Base-by-base conservation (phyloP, 1,140 invertebrate genomes). In the Cylas formicarius region DNA sequence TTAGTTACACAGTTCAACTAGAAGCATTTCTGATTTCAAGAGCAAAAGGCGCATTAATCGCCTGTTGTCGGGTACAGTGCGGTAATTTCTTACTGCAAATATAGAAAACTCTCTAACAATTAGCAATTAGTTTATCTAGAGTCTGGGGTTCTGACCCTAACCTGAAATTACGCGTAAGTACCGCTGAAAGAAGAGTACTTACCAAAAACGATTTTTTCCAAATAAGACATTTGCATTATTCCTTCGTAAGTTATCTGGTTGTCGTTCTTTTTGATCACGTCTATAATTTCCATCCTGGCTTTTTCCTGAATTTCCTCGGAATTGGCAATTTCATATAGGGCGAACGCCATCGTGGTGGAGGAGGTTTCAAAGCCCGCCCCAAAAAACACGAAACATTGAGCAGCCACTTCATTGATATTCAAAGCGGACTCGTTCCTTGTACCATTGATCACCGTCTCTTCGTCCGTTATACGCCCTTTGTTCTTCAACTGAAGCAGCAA, bases 361-460 rank as follows among this genome's bases (percentile, higher is more conserved):
- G 74, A 71, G 0, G 78, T 80, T 56, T 81, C 78, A 48, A 74
- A 82, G 2, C 78, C 80, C 31, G 69, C 80, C 6, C 69, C 44
- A 49, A 78, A 75, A 48, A 82, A 81, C 2, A 77, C 31, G 1
- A 75, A 60, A 7, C 70, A 68, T 52, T 81, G 75, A 0, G 73
- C 71, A 2, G 71, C 52, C 2, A 82, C 61, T 52, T 73, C 69
- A n/a, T 72, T 65, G 1, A 67, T 67, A 0, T 61, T 28, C 21
- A 42, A 22, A 31, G n/a, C n/a, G n/a, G n/a, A n/a, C n/a, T n/a
- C n/a, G n/a, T n/a, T n/a, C n/a, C n/a, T n/a, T n/a, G n/a, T n/a
- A n/a, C n/a, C n/a, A n/a, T n/a, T n/a, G n/a, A n/a, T n/a, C n/a
- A n/a, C n/a, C n/a, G n/a, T n/a, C n/a, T n/a, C n/a, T n/a, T n/a